These are phyloP conservation scores for Zele albiditarsus DNA, from an alignment of 2,888 invertebrate genomes.

Conservation along the genomic window DNA sequence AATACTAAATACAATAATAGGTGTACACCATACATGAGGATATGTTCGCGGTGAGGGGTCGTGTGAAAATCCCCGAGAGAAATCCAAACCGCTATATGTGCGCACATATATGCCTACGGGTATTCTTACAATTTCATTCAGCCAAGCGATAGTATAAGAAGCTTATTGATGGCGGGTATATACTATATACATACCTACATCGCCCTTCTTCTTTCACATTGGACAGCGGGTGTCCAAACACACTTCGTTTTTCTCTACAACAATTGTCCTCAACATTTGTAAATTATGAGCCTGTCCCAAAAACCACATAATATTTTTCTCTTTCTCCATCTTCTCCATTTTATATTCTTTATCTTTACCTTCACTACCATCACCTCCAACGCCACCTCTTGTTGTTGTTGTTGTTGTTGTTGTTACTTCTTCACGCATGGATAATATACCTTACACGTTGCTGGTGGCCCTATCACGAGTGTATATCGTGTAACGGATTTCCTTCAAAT, in stretches of 20 bases:
- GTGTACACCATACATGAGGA: constrained; percentile 29
- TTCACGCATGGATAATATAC: constrained; percentile 1
- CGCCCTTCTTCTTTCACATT: constrained; percentile 48
- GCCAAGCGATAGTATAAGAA: constrained; percentile 45
- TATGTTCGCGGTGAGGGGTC: constrained; percentile 41
- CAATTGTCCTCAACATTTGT: constrained; percentile 45
- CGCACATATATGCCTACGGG: neutral
- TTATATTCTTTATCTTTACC: neutral
- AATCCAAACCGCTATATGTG: constrained; percentile 45
- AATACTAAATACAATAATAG: constrained; percentile 32
- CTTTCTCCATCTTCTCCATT: constrained; percentile 24
- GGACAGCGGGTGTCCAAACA: constrained; percentile 57
- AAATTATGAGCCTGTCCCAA: constrained; percentile 44
- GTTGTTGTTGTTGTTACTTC: neutral
- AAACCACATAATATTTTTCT: constrained; percentile 40
- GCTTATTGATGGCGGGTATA: constrained; percentile 49
- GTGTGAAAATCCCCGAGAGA: constrained; percentile 51
- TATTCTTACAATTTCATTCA: constrained; percentile 51
- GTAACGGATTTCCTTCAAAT: constrained; percentile 41
- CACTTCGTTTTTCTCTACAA: constrained; percentile 26
- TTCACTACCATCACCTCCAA: neutral
- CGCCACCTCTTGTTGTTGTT: neutral
- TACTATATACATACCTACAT: constrained; percentile 24
- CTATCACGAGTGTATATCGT: constrained; percentile 37
- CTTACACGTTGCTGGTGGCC: neutral